These are phyloP conservation scores for Ormyrus labotus DNA, from an alignment of 2,888 invertebrate species.

Conservation along the genomic window DNA sequence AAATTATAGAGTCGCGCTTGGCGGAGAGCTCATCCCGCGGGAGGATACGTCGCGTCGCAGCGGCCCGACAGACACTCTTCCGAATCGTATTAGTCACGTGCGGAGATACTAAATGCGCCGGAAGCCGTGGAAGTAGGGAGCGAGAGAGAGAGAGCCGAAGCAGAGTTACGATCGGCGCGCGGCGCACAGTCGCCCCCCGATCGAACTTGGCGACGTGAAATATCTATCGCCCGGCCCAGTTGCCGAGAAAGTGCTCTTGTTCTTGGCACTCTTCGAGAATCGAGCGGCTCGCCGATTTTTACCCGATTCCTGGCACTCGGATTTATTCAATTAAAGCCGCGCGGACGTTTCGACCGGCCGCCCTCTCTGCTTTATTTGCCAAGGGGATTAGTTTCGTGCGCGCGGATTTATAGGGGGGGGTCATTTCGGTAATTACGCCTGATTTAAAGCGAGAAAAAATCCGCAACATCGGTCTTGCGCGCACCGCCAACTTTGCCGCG, in stretches of 20 bases:
- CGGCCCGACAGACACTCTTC: conserved; percentile 36
- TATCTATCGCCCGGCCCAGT: conserved; percentile 15
- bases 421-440: conserved; percentile 31
- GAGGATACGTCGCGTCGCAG: too few species aligned
- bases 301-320: not conserved
- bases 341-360: not conserved
- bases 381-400: conserved; percentile 19
- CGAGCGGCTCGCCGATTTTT: conserved; percentile 31
- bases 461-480: not conserved
- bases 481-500: conserved; percentile 11
- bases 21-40: too few species aligned
- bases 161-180: conserved; percentile 35
- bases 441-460: conserved; percentile 43
- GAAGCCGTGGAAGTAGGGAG: conserved; percentile 23
- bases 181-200: conserved; percentile 5
- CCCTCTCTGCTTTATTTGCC: conserved; percentile 35
- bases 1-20: too few species aligned
- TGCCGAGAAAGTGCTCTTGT: conserved; percentile 41
- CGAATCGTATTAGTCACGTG: conserved; percentile 60
- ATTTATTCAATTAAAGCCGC: conserved; percentile 50
- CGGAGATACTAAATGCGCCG: conserved; percentile 55
- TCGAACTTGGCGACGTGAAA: conserved; percentile 38
- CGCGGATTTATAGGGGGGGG: conserved; percentile 36
- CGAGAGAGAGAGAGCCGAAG: not conserved
- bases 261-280: conserved; percentile 38